Base-by-base conservation (phyloP, 2,888 invertebrate species). In the Lasioglossum calceatum region DNA sequence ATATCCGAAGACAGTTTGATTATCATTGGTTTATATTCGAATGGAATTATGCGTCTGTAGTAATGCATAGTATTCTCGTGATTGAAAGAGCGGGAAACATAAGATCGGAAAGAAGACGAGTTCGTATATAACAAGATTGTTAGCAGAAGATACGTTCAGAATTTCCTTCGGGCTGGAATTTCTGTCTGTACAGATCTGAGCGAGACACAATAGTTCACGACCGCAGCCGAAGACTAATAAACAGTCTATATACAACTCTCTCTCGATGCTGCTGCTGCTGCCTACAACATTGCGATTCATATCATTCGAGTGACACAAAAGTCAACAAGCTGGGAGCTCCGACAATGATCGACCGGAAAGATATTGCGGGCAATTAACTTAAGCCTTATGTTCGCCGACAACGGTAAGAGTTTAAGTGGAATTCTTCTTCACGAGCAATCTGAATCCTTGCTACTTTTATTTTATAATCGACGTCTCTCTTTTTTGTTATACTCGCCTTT, bases 201-300 rank as follows among this genome's bases (percentile, higher is more conserved):
- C 42, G 81, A 5, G 32, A 19, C 32, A 64, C 73, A 82, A 87
- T 82, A 27, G 54, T 36, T 7, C 54, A 32, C 71, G 78, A 75
- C 72, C 77, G 78, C 64, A 78, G 61, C n/a, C 39, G 58, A 39
- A 36, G 44, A 42, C 72, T 86, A 86, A 86, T 86, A 81, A 87
- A 82, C 86, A 86, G 79, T 73, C 73, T 47, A 42, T 61, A 86
- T 82, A 73, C 82, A 61, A 36, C 58, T 72, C 64, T 74, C 74
- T 47, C 27, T 44, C 44, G 12, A 12, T 44, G 12, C 2, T 42
- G 72, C 64, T 79, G 82, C 73, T 79, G 79, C 76, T 58, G 42
- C 19, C 61, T 61, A 72, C 80, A 67, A 82, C 79, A 86, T 86
- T 50, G 72, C 82, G 79, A 86, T 81, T 78, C 86, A 72, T 86